Conservation (phyloP, 64 coral and sea anemone species). For the Acropora yongei region DNA sequence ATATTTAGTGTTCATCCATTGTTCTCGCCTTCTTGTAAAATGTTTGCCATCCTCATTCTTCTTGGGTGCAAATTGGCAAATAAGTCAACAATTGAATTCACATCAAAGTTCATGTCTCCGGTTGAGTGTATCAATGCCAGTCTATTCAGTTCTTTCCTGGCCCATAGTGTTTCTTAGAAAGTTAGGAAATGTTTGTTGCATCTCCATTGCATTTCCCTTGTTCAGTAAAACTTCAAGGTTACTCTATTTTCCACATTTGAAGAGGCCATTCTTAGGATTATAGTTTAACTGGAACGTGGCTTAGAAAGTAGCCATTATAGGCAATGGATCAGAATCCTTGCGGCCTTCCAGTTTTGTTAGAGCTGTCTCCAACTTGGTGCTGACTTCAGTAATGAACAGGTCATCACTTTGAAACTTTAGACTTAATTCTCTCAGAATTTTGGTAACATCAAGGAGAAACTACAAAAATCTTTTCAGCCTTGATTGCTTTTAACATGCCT, state of each 20-base stretch:
- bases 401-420: constrained; percentile 15
- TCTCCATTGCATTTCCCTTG: constrained; percentile 12
- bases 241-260: constrained; percentile 22
- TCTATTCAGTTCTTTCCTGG: too few relatives aligned
- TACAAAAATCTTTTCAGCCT: neutral
- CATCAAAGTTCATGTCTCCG: too few relatives aligned
- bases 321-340: neutral
- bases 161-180: neutral
- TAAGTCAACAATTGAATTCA: too few relatives aligned
- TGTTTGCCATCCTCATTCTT: too few relatives aligned
- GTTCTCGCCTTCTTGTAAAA: too few relatives aligned
- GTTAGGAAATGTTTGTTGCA: constrained; percentile 36
- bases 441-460: neutral
- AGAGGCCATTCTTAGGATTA: constrained; percentile 43
- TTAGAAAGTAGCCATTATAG: constrained; percentile 10
- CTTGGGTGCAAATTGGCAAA: neutral
- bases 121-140: too few relatives aligned
- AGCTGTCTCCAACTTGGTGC: constrained; percentile 10
- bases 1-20: too few relatives aligned
- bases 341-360: constrained; percentile 13
- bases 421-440: constrained; percentile 29
- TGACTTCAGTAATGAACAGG: neutral
- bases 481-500: neutral
- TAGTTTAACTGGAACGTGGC: constrained; percentile 46
- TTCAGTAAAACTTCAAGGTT: constrained; percentile 44